Conservation (phyloP, 2,888 invertebrate genomes). For the Ganaspis brasiliensis region DNA sequence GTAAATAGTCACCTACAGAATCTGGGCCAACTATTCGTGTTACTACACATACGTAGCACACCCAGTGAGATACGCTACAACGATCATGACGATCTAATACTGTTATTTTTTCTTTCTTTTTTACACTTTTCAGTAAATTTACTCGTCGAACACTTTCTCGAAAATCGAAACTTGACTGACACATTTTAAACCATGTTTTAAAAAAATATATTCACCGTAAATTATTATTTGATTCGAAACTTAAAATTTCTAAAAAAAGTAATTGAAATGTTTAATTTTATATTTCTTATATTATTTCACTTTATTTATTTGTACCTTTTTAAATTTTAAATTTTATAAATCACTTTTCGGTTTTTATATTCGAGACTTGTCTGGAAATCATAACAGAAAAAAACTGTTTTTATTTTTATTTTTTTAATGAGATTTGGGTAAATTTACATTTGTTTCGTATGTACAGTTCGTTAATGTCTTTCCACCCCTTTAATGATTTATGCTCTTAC, state of each 20-base stretch:
- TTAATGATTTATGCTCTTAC: slow-evolving; percentile 26
- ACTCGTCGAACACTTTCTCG: background rate
- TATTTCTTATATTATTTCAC: no score
- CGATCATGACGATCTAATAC: background rate
- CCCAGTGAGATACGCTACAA: slow-evolving; percentile 14
- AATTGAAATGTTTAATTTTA: no score
- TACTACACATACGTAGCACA: slow-evolving; percentile 14
- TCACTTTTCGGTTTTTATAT: no score
- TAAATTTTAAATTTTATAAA: no score
- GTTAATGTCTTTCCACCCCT: slow-evolving; percentile 11
- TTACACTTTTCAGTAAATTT: background rate
- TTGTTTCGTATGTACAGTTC: background rate
- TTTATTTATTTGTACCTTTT: no score
- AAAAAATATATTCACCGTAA: no score
- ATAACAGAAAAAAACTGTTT: background rate
- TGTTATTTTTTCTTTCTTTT: background rate
- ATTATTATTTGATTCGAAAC: no score
- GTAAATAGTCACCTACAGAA: slow-evolving; percentile 35
- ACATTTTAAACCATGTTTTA: no score
- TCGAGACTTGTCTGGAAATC: no score
- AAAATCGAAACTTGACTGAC: no score
- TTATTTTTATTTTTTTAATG: background rate
- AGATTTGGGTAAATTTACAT: background rate
- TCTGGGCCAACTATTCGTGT: slow-evolving; percentile 41
- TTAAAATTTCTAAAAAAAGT: no score